A percentile compares a stretch with the other conserved stretches of the same genome.
phyloP scores from a whole-genome alignment of 1,140 invertebrate species.

The Lucilia sericata region DNA sequence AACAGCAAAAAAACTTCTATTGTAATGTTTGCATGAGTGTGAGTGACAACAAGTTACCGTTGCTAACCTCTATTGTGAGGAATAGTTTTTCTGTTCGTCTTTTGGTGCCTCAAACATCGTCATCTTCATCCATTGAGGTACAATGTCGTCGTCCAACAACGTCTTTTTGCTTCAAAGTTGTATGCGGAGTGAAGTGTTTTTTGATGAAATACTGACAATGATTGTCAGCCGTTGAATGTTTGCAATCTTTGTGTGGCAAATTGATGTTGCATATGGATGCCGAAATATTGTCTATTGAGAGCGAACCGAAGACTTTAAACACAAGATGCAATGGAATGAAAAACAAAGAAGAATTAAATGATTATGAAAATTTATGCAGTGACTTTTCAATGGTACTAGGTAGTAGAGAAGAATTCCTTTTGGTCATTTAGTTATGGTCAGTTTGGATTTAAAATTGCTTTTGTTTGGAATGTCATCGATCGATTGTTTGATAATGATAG shows the following conservation, averaged over 20 bases:
- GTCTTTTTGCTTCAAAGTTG: too few relatives aligned
- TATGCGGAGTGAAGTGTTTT: background rate
- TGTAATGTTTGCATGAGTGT: background rate
- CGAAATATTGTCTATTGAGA: background rate
- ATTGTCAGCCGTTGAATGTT: conserved; percentile 26
- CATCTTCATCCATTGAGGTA: background rate
- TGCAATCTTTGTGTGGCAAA: conserved; percentile 16
- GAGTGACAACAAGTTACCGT: background rate
- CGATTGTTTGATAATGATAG: too few relatives aligned
- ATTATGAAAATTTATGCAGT: conserved; percentile 17
- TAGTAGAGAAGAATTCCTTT: background rate
- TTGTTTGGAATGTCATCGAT: too few relatives aligned
- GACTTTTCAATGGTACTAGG: background rate
- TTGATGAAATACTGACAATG: conserved; percentile 29
- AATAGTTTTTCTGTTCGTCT: background rate
- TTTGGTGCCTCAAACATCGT: background rate
- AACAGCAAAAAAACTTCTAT: background rate
- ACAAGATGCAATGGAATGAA: background rate
- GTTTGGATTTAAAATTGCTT: background rate
- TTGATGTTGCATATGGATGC: conserved; percentile 18
- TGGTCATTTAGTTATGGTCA: background rate
- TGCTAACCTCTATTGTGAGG: conserved; percentile 3
- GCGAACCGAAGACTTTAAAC: background rate
- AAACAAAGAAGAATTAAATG: background rate
- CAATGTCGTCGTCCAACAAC: background rate